Base-by-base conservation (phyloP, 2,113 vertebrate species). In the Paramormyrops kingsleyae region DNA sequence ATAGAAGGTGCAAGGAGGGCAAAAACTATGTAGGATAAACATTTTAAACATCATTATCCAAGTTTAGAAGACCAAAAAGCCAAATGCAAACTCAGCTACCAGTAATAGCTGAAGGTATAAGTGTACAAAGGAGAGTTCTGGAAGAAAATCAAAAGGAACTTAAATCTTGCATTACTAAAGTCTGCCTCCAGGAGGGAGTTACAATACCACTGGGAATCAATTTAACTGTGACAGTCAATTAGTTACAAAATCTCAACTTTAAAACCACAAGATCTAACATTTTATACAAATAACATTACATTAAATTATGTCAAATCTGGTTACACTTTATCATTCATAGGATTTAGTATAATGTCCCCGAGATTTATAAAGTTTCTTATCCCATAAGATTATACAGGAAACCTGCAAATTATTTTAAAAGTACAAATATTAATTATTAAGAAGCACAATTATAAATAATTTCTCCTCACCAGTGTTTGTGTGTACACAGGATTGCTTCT, bases 401-500 rank as follows among this genome's bases (percentile, higher is more conserved):
- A 80, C 35, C 74, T 80, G 15, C 27, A 39, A 42, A 39, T 19
- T 80, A 31, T 27, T 31, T 27, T 13, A 42, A 42, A 42, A 80
- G 74, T 42, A 80, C 35, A 42, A 42, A 42, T 42, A 42, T 17
- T 17, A 35, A 39, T 77, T 77, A 39, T 42, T 42, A 44, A 24
- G 39, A 47, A 84, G 3, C 42, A 24, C 24, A 42, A 84, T 84
- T 47, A 47, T 84, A 8, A n/a, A n/a, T 47, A 84, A 66, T 19
- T 12, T 42, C 2, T 35, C 66, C 97, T 97, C 95, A 99, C 99
- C 98, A 99, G 93, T 99, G 99, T 92, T 99, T 99, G 95, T 99
- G 99, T 83, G 99, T 99, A 52, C 98, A 99, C 46, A 99, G 96
- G 92, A 99, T 98, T 88, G 98, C 98, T 89, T 99, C 97, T 89